A percentile compares a stretch with the other conserved stretches of the same genome.
Evolutionary conservation across 2,888 invertebrate species (phyloP).

Genomic region (Achlya flavicornis): DNA sequence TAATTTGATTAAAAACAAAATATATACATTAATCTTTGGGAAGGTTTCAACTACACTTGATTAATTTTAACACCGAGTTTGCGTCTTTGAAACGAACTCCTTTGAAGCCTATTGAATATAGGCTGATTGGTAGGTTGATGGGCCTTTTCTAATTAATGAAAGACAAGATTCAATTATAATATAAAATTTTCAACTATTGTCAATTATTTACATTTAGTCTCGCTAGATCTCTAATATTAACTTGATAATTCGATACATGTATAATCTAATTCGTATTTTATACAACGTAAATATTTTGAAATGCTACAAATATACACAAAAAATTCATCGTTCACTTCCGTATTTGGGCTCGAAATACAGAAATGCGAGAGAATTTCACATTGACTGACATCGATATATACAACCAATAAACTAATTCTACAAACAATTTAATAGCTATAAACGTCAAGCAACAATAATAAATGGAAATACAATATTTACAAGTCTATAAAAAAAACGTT

Average conservation of each 20-base stretch:
- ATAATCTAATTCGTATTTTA: constrained; percentile 30
- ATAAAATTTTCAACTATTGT: constrained; percentile 12
- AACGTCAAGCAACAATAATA: neutral
- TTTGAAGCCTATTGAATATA: constrained; percentile 10
- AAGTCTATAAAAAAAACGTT: neutral
- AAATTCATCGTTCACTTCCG: constrained; percentile 38
- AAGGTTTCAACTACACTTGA: constrained; percentile 14
- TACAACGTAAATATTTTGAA: constrained; percentile 24
- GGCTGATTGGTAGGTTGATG: neutral
- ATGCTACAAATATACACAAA: constrained; percentile 18
- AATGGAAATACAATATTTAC: constrained; percentile 5
- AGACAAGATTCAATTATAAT: neutral
- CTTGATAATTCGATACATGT: constrained; percentile 38
- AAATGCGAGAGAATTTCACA: constrained; percentile 39
- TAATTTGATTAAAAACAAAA: constrained; percentile 7
- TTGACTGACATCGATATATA: constrained; percentile 10
- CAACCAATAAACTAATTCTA: constrained; percentile 18
- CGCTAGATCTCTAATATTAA: neutral
- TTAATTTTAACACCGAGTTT: constrained; percentile 13
- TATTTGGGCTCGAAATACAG: constrained; percentile 63
- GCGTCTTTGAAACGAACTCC: constrained; percentile 19
- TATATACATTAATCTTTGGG: constrained; percentile 12
- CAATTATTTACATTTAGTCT: constrained; percentile 14
- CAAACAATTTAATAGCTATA: neutral
- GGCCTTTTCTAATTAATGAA: neutral